Evolutionary conservation across 2,888 invertebrate species (phyloP).

Genomic region (Myathropa florea): DNA sequence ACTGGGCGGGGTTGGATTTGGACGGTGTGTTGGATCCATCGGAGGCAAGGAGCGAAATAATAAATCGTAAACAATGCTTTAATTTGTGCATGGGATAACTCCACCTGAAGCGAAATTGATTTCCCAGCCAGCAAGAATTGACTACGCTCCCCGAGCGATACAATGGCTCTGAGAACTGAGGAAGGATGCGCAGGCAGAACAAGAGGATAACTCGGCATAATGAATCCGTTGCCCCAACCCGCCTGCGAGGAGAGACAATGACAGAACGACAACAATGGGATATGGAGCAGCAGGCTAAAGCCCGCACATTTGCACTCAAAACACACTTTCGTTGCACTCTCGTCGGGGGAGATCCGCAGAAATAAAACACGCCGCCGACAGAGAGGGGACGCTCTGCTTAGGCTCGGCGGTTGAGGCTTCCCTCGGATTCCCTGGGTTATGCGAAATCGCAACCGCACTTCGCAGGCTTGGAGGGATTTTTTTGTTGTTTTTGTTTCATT

Average conservation of each 20-base stretch:
- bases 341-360: not conserved
- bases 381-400: not conserved
- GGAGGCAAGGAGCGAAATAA: constrained; percentile 9
- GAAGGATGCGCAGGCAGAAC: not conserved
- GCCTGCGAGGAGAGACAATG: not conserved
- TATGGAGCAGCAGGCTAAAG: constrained; percentile 29
- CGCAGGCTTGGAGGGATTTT: not conserved
- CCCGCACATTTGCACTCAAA: constrained; percentile 34
- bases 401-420: not conserved
- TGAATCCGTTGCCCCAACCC: not conserved
- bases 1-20: not conserved
- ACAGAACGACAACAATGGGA: constrained; percentile 25
- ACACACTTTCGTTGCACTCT: constrained; percentile 34
- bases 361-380: not conserved
- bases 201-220: constrained; percentile 9
- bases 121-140: not conserved
- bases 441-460: not conserved
- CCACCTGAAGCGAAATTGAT: constrained; percentile 37
- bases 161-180: not conserved
- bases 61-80: constrained; percentile 24
- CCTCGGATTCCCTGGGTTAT: not conserved
- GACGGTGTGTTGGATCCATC: not conserved
- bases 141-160: not conserved
- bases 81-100: constrained; percentile 5
- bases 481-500: constrained; percentile 4